phyloP scores from a whole-genome alignment of 2,888 invertebrate species.

The Eilema depressum region DNA sequence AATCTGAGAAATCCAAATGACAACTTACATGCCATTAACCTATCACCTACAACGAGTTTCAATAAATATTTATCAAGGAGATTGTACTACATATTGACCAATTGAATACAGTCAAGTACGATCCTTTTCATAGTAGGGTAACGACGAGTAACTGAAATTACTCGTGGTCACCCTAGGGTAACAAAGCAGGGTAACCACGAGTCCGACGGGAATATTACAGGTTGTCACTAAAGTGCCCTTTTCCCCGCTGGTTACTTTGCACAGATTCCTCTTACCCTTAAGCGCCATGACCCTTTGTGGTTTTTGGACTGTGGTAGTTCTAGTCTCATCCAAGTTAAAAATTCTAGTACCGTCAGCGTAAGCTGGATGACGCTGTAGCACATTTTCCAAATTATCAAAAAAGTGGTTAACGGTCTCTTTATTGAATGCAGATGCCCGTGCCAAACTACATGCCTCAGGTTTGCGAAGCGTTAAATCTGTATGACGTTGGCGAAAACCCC shows the following conservation, averaged over 20 bases:
- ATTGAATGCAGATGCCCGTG: constrained; percentile 12
- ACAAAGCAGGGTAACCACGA: too few relatives aligned
- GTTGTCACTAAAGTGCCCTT: constrained; percentile 6
- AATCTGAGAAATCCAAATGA: too few relatives aligned
- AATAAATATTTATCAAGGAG: too few relatives aligned
- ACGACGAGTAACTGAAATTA: too few relatives aligned
- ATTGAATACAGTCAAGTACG: too few relatives aligned
- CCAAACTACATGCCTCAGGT: constrained; percentile 11
- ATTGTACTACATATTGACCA: too few relatives aligned
- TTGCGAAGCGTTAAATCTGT: constrained; percentile 10
- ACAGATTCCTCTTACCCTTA: background rate
- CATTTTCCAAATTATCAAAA: constrained; percentile 12
- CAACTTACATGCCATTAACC: too few relatives aligned
- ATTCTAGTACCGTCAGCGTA: constrained; percentile 8
- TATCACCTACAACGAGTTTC: too few relatives aligned
- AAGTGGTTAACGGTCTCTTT: background rate
- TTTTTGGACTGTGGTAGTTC: constrained; percentile 5
- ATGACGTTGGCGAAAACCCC: constrained; percentile 6
- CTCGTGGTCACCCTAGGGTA: too few relatives aligned
- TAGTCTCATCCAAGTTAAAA: constrained; percentile 13
- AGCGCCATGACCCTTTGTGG: background rate
- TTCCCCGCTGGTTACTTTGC: constrained; percentile 10
- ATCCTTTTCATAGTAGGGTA: too few relatives aligned
- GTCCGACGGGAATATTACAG: too few relatives aligned
- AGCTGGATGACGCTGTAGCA: background rate